Conservation (phyloP, 2,797 vertebrate genomes). For the Sarcophilus harrisii region DNA sequence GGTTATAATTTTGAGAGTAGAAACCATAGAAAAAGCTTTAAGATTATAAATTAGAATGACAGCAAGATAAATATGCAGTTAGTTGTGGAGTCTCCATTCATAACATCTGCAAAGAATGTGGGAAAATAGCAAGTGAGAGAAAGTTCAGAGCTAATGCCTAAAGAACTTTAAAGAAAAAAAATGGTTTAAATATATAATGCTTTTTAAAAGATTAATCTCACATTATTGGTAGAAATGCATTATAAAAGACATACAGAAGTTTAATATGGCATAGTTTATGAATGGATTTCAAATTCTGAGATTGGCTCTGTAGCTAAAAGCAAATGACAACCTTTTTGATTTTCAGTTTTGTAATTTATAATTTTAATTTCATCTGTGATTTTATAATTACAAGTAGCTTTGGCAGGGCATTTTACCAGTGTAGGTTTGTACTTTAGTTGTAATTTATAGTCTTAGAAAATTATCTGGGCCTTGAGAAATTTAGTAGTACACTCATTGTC, state of each 20-base stretch:
- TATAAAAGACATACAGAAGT: not conserved
- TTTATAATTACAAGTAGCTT: not conserved
- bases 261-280: not conserved
- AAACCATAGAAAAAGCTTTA: not conserved
- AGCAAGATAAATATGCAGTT: not conserved
- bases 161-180: conserved; percentile 8
- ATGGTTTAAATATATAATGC: not conserved
- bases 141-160: conserved; percentile 14
- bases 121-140: conserved; percentile 8
- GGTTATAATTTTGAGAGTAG: not conserved
- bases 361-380: not conserved
- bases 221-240: not conserved
- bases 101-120: conserved; percentile 40
- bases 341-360: not conserved
- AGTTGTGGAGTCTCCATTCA: not conserved
- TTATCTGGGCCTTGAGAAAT: not conserved
- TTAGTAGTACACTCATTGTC: not conserved
- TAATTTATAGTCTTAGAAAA: not conserved
- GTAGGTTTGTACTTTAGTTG: not conserved
- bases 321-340: not conserved
- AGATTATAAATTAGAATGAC: conserved; percentile 46
- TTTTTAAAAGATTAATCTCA: not conserved
- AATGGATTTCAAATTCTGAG: not conserved
- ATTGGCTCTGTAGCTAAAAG: not conserved
- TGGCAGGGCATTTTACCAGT: not conserved